Percentiles rank a stretch among this genome's conserved stretches.
Conservation (phyloP, 1,140 invertebrate species). For the Micrasema longulum region DNA sequence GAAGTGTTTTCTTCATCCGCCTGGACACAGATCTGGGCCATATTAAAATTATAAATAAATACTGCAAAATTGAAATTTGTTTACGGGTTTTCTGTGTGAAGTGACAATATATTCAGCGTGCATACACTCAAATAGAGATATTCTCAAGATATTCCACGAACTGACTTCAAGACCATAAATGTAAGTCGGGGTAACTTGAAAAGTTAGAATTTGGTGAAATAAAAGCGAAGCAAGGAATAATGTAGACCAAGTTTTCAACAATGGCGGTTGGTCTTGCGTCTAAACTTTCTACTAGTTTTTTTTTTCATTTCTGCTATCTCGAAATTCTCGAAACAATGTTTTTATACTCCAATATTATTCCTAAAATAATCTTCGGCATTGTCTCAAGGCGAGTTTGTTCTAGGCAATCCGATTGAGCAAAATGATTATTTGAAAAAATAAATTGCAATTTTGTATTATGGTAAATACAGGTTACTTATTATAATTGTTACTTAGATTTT, state of each 20-base stretch:
- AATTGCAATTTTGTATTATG: too few relatives aligned
- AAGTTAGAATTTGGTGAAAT: slow-evolving; percentile 32
- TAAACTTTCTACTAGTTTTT: slow-evolving; percentile 7
- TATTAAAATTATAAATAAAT: not conserved
- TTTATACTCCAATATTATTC: not conserved
- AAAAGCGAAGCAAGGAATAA: slow-evolving; percentile 24
- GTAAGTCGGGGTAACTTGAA: slow-evolving; percentile 11
- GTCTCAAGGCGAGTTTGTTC: too few relatives aligned
- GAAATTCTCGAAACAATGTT: slow-evolving; percentile 15
- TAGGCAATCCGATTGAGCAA: too few relatives aligned
- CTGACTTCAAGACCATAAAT: not conserved
- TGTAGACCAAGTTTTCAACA: slow-evolving; percentile 22
- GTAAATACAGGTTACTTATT: too few relatives aligned
- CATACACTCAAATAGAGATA: slow-evolving; percentile 5
- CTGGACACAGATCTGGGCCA: not conserved
- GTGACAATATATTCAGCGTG: not conserved
- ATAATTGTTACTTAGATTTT: too few relatives aligned
- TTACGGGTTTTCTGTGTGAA: not conserved
- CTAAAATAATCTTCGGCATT: too few relatives aligned
- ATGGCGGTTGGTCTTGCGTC: slow-evolving; percentile 27
- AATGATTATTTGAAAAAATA: too few relatives aligned
- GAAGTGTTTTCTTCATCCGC: too few relatives aligned
- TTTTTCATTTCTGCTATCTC: not conserved
- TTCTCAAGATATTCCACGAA: not conserved
- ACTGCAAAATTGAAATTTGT: not conserved